These are phyloP conservation scores for Leptogaster cylindrica DNA, from an alignment of 2,888 invertebrate genomes.

Conservation along the genomic window DNA sequence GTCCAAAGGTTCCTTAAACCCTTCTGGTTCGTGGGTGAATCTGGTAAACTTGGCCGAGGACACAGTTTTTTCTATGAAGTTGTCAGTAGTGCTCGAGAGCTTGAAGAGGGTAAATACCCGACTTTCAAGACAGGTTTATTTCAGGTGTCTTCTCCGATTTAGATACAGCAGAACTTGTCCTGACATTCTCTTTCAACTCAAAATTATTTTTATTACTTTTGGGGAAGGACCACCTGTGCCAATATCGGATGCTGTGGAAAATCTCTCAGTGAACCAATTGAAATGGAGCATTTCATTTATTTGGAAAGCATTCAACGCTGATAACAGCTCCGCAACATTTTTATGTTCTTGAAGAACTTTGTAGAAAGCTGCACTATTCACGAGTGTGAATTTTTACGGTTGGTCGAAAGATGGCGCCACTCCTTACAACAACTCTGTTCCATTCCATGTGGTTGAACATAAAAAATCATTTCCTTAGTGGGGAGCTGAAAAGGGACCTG, in stretches of 20 bases:
- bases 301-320: too few species aligned
- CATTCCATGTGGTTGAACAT: conserved; percentile 42
- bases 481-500: conserved; percentile 44
- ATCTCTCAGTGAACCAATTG: neutral
- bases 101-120: conserved; percentile 34
- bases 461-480: conserved; percentile 45
- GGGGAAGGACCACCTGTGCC: conserved; percentile 15
- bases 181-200: neutral
- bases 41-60: conserved; percentile 1
- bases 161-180: neutral
- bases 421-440: conserved; percentile 10
- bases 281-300: too few species aligned
- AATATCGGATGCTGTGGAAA: neutral
- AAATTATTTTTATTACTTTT: conserved; percentile 16
- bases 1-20: conserved; percentile 42
- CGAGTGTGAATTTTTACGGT: neutral
- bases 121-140: conserved; percentile 4
- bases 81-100: conserved; percentile 14
- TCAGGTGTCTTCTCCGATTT: conserved; percentile 18
- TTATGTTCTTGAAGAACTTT: too few species aligned
- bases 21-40: neutral
- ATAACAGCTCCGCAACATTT: too few species aligned
- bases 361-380: neutral
- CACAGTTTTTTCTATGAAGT: conserved; percentile 28
- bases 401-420: neutral